Conservation (phyloP, 1,140 invertebrate genomes). For the Pseudomyrmex flavicornis region DNA sequence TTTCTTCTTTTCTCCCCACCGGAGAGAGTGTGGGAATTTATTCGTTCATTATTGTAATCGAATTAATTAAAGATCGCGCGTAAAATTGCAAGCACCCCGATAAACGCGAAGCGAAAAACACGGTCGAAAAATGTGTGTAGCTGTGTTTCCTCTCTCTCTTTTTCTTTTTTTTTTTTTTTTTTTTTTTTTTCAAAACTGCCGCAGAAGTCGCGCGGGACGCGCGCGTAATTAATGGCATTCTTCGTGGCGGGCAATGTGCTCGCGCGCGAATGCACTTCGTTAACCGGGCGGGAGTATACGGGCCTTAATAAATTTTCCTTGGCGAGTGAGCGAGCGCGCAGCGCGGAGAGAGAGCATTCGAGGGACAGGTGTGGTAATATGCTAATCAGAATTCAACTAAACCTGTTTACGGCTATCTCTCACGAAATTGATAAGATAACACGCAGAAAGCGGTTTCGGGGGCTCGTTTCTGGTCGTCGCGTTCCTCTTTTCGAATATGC, state of each 20-base stretch:
- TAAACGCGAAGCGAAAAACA: neutral
- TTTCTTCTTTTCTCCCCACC: too few relatives aligned
- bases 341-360: neutral
- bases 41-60: too few relatives aligned
- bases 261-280: constrained; percentile 55
- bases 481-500: neutral
- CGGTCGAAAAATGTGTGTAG: constrained; percentile 17
- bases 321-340: neutral
- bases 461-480: constrained; percentile 7
- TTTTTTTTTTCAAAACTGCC: constrained; percentile 39
- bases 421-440: constrained; percentile 68
- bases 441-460: constrained; percentile 45
- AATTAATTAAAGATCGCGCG: too few relatives aligned
- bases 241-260: constrained; percentile 52
- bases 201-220: constrained; percentile 6
- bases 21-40: too few relatives aligned
- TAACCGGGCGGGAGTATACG: constrained; percentile 47
- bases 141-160: neutral
- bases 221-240: constrained; percentile 61
- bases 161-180: neutral
- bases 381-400: constrained; percentile 66
- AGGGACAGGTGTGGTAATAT: constrained; percentile 72
- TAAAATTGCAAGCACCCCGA: neutral
- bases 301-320: constrained; percentile 52
- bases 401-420: constrained; percentile 69